Conservation (phyloP, 2,113 vertebrate genomes). For the Ophthalmolycus amberensis region DNA sequence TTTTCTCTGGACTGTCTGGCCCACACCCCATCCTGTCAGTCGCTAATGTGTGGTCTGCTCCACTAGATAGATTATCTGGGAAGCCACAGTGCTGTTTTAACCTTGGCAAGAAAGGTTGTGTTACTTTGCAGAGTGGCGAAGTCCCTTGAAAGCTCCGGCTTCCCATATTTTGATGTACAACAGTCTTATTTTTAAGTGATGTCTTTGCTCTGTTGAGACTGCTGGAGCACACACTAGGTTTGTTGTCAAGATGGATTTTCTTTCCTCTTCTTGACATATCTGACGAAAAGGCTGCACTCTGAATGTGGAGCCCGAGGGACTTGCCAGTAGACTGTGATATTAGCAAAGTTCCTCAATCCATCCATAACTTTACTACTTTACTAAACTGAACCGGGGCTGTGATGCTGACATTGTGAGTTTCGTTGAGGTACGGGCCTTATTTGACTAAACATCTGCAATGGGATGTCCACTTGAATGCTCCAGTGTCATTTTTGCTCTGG, state of each 20-base stretch:
- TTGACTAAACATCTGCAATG: background rate
- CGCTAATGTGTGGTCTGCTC: conserved; percentile 39
- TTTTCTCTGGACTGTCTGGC: conserved; percentile 10
- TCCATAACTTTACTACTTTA: background rate
- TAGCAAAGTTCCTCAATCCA: conserved; percentile 2
- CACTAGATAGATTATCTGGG: conserved; percentile 60
- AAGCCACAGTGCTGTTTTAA: conserved; percentile 68
- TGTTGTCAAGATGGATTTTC: conserved; percentile 57
- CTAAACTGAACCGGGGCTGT: background rate
- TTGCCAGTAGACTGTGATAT: conserved; percentile 19
- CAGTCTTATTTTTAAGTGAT: conserved; percentile 76
- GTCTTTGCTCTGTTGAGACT: conserved; percentile 69
- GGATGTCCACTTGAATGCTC: conserved; percentile 9
- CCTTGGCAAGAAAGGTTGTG: conserved; percentile 66
- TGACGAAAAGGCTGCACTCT: conserved; percentile 66
- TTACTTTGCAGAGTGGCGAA: conserved; percentile 63
- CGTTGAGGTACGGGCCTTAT: background rate
- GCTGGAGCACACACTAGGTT: conserved; percentile 40
- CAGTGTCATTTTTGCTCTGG: background rate
- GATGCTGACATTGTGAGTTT: background rate
- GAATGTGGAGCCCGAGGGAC: conserved; percentile 34
- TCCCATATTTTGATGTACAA: conserved; percentile 70
- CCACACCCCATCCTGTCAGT: conserved; percentile 21
- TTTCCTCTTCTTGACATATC: conserved; percentile 50
- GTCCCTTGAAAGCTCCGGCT: conserved; percentile 65